Evolutionary conservation across 2,888 invertebrate species (phyloP).

Genomic region (Clitarchus hookeri): DNA sequence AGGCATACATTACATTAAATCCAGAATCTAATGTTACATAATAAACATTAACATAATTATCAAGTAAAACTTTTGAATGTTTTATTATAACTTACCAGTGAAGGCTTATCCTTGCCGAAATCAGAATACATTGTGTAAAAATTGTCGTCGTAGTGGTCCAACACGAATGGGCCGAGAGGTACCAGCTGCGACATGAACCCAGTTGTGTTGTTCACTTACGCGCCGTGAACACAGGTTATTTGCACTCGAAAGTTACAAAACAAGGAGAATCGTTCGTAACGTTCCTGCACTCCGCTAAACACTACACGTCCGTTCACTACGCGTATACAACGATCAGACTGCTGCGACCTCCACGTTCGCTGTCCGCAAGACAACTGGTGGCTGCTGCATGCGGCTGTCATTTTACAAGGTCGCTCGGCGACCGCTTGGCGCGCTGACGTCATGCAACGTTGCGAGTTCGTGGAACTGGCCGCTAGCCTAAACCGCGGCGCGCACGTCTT

Average conservation of each 20-base stretch:
- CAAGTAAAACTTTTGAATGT: no score
- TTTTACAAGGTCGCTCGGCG: conserved; percentile 38
- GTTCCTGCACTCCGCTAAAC: no score
- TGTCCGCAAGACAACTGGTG: conserved; percentile 25
- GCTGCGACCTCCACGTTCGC: background rate
- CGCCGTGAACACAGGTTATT: background rate
- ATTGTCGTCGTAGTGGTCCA: conserved; percentile 33
- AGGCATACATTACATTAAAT: no score
- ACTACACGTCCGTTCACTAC: no score
- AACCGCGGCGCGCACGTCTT: background rate
- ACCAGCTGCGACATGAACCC: conserved; percentile 41
- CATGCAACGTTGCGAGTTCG: conserved; percentile 39
- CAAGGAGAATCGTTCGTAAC: no score
- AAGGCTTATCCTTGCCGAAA: background rate
- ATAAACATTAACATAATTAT: no score
- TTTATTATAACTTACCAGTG: background rate
- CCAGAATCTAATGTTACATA: no score
- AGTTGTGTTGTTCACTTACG: background rate
- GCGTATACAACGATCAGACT: no score
- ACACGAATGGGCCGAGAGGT: conserved; percentile 36
- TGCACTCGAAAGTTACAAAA: background rate
- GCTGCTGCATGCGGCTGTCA: conserved; percentile 9
- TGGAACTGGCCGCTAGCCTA: conserved; percentile 29
- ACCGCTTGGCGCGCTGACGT: conserved; percentile 35
- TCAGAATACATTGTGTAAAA: conserved; percentile 18